phyloP scores from a whole-genome alignment of 1,140 invertebrate genomes.

The Maconellicoccus hirsutus region DNA sequence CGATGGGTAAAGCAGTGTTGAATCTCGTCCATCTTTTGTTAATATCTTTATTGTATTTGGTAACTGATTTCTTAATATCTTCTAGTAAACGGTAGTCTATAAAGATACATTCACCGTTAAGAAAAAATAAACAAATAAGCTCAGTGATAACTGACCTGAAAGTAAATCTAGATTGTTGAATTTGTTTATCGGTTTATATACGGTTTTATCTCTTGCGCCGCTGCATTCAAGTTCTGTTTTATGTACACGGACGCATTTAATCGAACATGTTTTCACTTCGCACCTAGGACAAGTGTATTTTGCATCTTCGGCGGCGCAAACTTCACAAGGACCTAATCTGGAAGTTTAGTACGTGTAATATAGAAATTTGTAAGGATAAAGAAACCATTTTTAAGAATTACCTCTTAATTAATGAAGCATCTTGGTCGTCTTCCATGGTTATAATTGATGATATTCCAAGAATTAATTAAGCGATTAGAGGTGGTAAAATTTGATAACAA shows the following conservation, averaged over 20 bases:
- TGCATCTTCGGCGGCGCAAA: constrained; percentile 50
- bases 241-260: constrained; percentile 70
- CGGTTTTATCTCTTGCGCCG: constrained; percentile 67
- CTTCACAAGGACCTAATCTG: constrained; percentile 59
- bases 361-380: too few species aligned
- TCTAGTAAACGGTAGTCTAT: not conserved
- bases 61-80: not conserved
- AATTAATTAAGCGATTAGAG: too few species aligned
- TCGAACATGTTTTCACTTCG: constrained; percentile 67
- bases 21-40: not conserved
- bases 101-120: not conserved
- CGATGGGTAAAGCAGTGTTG: not conserved
- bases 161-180: constrained; percentile 39
- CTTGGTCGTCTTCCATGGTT: too few species aligned
- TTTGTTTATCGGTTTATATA: constrained; percentile 54
- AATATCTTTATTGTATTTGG: constrained; percentile 3
- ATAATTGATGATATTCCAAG: too few species aligned
- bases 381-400: too few species aligned
- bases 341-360: not conserved
- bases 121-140: not conserved
- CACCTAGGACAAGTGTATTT: constrained; percentile 82
- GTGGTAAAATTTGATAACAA: too few species aligned
- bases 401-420: too few species aligned
- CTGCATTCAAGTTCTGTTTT: constrained; percentile 67
- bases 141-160: not conserved